Evolutionary conservation across 2,888 invertebrate species (phyloP).

Genomic region (Strigamia maritima): DNA sequence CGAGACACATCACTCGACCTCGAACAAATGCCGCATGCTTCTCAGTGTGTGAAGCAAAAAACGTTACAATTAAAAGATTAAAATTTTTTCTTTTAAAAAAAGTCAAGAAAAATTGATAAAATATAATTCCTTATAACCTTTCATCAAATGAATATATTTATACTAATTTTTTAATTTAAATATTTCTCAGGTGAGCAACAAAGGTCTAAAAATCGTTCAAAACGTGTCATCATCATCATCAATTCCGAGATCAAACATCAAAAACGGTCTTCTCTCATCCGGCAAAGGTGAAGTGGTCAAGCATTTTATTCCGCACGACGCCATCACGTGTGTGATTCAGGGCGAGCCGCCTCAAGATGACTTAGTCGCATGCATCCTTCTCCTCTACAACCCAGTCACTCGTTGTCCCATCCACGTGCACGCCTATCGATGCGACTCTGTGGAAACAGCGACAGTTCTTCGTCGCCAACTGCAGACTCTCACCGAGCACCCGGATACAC

Average conservation of each 20-base stretch:
- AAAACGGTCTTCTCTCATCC: constrained; percentile 43
- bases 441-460: constrained; percentile 84
- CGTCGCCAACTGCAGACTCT: constrained; percentile 79
- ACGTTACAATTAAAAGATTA: not conserved
- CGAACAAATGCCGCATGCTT: not conserved
- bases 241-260: constrained; percentile 12
- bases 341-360: constrained; percentile 67
- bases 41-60: too few relatives aligned
- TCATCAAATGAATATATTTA: too few relatives aligned
- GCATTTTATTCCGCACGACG: constrained; percentile 90
- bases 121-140: too few relatives aligned
- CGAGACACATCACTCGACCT: not conserved
- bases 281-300: constrained; percentile 65
- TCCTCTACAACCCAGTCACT: constrained; percentile 90
- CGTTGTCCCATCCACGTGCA: constrained; percentile 94
- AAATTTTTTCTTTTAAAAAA: too few relatives aligned
- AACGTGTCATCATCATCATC: constrained; percentile 56
- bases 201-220: constrained; percentile 91
- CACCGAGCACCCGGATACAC: constrained; percentile 75
- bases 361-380: constrained; percentile 85
- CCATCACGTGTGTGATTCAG: constrained; percentile 85
- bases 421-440: constrained; percentile 88
- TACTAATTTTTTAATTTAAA: not conserved
- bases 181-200: constrained; percentile 61
- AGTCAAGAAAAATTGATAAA: too few relatives aligned